Evolutionary conservation across 2,797 vertebrate genomes (phyloP).

Genomic region (Platalea minor): DNA sequence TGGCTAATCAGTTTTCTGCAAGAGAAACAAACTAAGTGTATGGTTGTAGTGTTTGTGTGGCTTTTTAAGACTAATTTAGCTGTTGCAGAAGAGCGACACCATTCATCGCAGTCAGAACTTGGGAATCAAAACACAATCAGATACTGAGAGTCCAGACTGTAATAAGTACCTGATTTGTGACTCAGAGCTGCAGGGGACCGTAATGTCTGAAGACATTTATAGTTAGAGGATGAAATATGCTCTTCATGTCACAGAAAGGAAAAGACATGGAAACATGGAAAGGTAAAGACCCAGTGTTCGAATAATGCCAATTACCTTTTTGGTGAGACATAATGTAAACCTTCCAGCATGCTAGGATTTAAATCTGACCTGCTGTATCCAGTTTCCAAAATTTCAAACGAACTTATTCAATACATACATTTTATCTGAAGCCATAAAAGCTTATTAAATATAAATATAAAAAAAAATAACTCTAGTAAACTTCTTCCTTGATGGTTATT

Average conservation of each 20-base stretch:
- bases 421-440: neutral
- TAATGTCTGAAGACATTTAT: neutral
- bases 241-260: neutral
- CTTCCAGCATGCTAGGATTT: neutral
- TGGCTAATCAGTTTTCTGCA: neutral
- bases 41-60: neutral
- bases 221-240: neutral
- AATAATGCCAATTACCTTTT: neutral
- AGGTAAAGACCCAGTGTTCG: neutral
- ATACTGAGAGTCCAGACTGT: neutral
- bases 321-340: neutral
- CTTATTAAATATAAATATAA: neutral
- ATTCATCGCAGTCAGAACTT: neutral
- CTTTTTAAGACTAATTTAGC: neutral
- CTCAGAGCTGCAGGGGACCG: neutral
- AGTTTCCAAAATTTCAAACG: neutral
- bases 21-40: neutral
- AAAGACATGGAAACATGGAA: neutral
- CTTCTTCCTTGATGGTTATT: neutral
- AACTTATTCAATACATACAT: neutral
- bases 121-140: neutral
- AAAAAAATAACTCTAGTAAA: neutral
- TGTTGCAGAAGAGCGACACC: neutral
- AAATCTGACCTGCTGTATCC: neutral
- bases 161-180: neutral